A percentile compares a stretch with the other conserved stretches of the same genome.
Conservation (phyloP, 2,888 invertebrate genomes). For the Hetaerina titia region DNA sequence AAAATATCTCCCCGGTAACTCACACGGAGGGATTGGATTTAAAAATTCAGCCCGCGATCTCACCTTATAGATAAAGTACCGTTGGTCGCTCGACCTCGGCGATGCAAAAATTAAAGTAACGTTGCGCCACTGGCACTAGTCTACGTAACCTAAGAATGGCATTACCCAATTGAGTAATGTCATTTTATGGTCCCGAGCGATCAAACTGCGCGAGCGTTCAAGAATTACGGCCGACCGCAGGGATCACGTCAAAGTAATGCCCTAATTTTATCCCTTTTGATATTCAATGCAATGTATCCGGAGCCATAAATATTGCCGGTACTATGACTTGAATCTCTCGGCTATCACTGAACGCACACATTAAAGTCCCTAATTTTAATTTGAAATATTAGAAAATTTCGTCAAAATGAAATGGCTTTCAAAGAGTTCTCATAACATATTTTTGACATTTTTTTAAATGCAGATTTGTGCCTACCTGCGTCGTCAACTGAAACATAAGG, state of each 20-base stretch:
- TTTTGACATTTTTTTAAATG: too few relatives aligned
- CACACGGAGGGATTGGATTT: not conserved
- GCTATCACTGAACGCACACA: not conserved
- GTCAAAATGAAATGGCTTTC: too few relatives aligned
- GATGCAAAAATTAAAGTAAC: not conserved
- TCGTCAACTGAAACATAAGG: too few relatives aligned
- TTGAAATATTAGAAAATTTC: not conserved
- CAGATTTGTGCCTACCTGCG: too few relatives aligned
- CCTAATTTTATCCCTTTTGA: not conserved
- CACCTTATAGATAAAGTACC: not conserved
- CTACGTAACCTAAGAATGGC: not conserved
- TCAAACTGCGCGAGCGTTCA: not conserved
- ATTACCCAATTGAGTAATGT: not conserved
- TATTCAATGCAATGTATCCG: not conserved
- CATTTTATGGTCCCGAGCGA: not conserved
- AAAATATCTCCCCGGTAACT: not conserved
- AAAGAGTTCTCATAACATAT: too few relatives aligned
- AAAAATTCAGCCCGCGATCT: slow-evolving; percentile 24
- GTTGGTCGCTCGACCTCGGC: not conserved
- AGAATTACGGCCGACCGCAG: not conserved
- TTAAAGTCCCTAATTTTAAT: not conserved
- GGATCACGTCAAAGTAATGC: not conserved
- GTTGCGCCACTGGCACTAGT: not conserved
- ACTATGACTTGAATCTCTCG: not conserved
- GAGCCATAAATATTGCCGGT: not conserved